A percentile compares a stretch with the other conserved stretches of the same genome.
Conservation (phyloP, 2,888 invertebrate species). For the Gortyna flavago region DNA sequence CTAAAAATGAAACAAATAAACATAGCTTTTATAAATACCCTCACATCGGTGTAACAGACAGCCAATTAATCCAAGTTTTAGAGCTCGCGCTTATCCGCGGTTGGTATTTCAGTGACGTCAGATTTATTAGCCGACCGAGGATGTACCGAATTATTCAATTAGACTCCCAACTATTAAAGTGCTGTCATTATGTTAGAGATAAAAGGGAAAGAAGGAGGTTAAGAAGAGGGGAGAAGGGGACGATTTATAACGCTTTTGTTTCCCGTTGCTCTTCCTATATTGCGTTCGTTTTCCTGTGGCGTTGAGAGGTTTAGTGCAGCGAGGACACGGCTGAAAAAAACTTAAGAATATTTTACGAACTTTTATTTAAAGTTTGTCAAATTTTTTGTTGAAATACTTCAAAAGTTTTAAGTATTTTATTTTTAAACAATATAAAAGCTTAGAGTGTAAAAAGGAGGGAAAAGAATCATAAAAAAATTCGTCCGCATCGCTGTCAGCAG, state of each 20-base stretch:
- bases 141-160: constrained; percentile 68
- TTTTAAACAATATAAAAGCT: not conserved
- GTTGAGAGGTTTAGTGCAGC: constrained; percentile 1
- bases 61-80: constrained; percentile 65
- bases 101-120: constrained; percentile 63
- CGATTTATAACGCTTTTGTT: constrained; percentile 45
- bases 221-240: not conserved
- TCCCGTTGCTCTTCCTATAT: constrained; percentile 5
- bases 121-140: constrained; percentile 69
- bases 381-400: not conserved
- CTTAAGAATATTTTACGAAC: not conserved
- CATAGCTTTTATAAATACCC: not conserved
- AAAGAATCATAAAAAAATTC: not conserved
- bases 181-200: constrained; percentile 44
- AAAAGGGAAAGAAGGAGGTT: constrained; percentile 15
- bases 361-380: not conserved
- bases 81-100: constrained; percentile 71
- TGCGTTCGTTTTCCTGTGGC: constrained; percentile 36
- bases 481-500: not conserved
- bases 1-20: not conserved
- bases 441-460: not conserved
- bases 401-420: not conserved
- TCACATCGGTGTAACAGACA: constrained; percentile 53
- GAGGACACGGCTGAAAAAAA: not conserved
- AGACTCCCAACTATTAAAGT: constrained; percentile 60